A percentile compares a stretch with the other conserved stretches of the same genome.
Evolutionary conservation across 2,113 vertebrate species (phyloP).

Genomic region (Pelobates fuscus): DNA sequence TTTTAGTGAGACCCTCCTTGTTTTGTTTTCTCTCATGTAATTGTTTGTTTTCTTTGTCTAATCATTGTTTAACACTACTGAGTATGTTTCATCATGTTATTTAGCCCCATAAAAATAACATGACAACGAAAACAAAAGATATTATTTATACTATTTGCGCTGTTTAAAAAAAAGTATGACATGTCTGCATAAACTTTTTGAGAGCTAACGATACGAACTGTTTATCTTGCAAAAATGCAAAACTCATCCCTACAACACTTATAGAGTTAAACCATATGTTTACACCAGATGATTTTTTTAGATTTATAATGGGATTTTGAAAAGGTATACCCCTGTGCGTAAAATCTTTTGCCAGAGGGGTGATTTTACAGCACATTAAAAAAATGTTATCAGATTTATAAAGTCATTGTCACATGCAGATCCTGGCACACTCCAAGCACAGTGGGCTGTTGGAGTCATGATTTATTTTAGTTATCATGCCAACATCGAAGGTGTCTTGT

Average conservation of each 20-base stretch:
- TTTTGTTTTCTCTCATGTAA: too few relatives aligned
- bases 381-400: conserved; percentile 38
- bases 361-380: conserved; percentile 45
- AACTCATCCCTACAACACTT: neutral
- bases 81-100: too few relatives aligned
- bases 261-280: conserved; percentile 14
- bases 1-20: too few relatives aligned
- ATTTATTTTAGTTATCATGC: conserved; percentile 26
- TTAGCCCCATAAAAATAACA: too few relatives aligned
- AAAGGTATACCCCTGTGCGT: conserved; percentile 22
- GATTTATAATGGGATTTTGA: neutral
- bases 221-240: too few relatives aligned
- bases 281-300: neutral
- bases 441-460: conserved; percentile 39
- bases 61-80: too few relatives aligned
- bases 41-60: too few relatives aligned
- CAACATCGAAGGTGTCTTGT: conserved; percentile 29
- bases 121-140: too few relatives aligned
- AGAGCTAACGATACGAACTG: too few relatives aligned
- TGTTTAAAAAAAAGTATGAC: too few relatives aligned
- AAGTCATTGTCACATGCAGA: conserved; percentile 41
- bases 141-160: too few relatives aligned
- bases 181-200: too few relatives aligned
- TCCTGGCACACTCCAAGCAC: conserved; percentile 21
- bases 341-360: conserved; percentile 20